Percentiles rank a stretch among this genome's conserved stretches.
phyloP scores from a whole-genome alignment of 1,140 invertebrate species.

The Megathymus violae region DNA sequence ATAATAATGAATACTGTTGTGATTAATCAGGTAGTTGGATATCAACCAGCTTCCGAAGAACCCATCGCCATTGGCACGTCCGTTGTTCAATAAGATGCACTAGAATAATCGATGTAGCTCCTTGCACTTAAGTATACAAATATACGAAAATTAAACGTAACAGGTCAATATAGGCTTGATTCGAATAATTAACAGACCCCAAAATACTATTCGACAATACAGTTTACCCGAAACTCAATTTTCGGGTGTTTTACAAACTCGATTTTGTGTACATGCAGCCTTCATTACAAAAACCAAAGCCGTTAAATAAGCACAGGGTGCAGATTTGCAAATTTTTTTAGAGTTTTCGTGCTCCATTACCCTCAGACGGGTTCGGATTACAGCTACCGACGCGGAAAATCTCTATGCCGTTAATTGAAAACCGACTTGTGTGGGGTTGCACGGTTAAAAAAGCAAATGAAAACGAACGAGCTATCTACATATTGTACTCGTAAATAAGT shows the following conservation, averaged over 20 bases:
- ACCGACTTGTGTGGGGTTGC: slow-evolving; percentile 32
- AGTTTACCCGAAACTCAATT: slow-evolving; percentile 3
- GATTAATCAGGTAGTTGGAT: no score
- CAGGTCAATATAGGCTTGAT: not conserved
- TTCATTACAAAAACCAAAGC: slow-evolving; percentile 7
- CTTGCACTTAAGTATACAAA: no score
- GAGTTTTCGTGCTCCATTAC: slow-evolving; percentile 44
- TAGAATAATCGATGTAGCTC: no score
- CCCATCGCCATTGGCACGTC: no score
- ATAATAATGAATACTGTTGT: no score
- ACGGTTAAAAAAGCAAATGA: slow-evolving; percentile 12
- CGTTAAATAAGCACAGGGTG: slow-evolving; percentile 6
- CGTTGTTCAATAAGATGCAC: no score
- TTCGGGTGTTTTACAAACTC: not conserved
- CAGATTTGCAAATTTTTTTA: slow-evolving; percentile 26
- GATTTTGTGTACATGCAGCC: not conserved
- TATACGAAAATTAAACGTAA: slow-evolving; percentile 10
- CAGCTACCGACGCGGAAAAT: slow-evolving; percentile 44
- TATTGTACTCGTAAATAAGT: slow-evolving; percentile 3
- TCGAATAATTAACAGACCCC: not conserved
- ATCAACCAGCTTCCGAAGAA: no score
- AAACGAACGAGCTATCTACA: not conserved
- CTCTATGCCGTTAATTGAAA: slow-evolving; percentile 53
- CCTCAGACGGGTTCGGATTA: slow-evolving; percentile 41
- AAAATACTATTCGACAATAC: no score